phyloP scores from a whole-genome alignment of 2,797 vertebrate species.

The Vireo griseus region DNA sequence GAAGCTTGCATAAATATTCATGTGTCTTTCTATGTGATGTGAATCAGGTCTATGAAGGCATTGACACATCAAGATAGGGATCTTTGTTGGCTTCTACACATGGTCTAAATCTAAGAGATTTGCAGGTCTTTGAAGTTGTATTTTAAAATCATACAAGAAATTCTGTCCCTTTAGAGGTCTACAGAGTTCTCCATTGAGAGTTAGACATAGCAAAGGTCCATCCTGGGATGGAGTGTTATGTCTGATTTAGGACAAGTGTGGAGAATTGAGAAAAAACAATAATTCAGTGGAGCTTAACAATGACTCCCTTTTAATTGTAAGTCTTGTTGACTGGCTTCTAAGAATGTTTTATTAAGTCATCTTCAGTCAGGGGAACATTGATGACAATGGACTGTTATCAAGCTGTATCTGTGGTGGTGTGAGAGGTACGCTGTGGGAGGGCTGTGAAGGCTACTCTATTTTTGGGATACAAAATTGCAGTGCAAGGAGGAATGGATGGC shows the following conservation, averaged over 20 bases:
- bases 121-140: background rate
- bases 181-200: background rate
- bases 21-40: background rate
- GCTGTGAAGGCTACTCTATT: slow-evolving; percentile 56
- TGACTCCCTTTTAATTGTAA: background rate
- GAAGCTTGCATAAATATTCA: background rate
- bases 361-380: background rate
- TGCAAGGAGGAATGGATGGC: slow-evolving; percentile 39
- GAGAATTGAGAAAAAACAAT: background rate
- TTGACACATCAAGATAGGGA: background rate
- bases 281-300: background rate
- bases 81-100: background rate
- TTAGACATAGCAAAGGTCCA: background rate
- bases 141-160: background rate
- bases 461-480: slow-evolving; percentile 51
- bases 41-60: background rate
- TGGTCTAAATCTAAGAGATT: background rate
- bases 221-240: background rate
- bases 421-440: slow-evolving; percentile 23
- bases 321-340: background rate
- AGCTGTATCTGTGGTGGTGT: slow-evolving; percentile 11
- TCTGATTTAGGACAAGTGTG: background rate
- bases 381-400: background rate
- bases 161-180: background rate
- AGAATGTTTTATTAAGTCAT: slow-evolving; percentile 39